Conservation (phyloP, 2,888 invertebrate species). For the Hypercompe scribonia region DNA sequence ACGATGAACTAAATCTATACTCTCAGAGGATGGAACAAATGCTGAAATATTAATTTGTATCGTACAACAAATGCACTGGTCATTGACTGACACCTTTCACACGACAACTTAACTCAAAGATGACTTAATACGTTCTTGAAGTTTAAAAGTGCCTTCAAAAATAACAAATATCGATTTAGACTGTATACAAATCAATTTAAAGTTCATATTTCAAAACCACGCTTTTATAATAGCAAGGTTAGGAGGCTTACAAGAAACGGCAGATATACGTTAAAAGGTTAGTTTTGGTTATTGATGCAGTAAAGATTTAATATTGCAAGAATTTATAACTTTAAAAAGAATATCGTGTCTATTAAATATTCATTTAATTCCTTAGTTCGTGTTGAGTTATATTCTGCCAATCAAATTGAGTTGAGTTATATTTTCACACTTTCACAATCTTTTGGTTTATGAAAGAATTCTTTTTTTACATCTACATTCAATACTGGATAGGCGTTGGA, state of each 20-base stretch:
- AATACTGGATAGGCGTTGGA: no score
- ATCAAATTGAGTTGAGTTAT: no score
- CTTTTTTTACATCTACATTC: no score
- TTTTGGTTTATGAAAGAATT: no score
- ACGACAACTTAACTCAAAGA: neutral
- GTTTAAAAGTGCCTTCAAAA: neutral
- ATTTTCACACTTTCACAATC: no score
- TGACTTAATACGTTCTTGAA: conserved; percentile 10
- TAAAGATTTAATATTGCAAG: neutral
- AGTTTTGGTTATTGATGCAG: neutral
- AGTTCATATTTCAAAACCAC: neutral
- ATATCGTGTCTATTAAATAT: neutral
- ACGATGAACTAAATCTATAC: no score
- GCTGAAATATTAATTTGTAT: neutral
- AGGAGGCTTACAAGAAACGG: neutral
- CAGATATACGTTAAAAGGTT: neutral
- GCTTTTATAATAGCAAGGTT: neutral
- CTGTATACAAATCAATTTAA: neutral
- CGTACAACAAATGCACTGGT: neutral
- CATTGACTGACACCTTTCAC: conserved; percentile 10
- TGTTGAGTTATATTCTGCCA: no score
- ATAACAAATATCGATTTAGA: neutral
- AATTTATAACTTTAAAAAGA: neutral
- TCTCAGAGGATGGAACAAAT: neutral
- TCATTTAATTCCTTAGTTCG: neutral